Evolutionary conservation across 2,797 vertebrate genomes (phyloP).

Genomic region (Cyclopterus lumpus): DNA sequence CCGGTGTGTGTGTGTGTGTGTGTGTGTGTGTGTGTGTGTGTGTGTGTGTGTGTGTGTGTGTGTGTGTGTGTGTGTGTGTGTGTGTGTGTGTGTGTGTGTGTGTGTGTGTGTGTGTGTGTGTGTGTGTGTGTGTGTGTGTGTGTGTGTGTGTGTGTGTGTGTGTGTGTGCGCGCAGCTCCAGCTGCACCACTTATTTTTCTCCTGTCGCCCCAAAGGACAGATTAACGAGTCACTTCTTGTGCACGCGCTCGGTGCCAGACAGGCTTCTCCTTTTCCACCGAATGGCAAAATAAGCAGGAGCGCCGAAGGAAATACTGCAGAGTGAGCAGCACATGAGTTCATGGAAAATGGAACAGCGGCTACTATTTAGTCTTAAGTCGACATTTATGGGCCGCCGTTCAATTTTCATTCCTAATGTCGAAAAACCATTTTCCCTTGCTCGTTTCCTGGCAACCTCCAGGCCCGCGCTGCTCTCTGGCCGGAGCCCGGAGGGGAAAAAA

Average conservation of each 20-base stretch:
- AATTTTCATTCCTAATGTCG: constrained; percentile 83
- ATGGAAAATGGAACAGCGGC: constrained; percentile 86
- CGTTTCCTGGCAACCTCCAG: constrained; percentile 84
- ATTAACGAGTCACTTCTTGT: constrained; percentile 59
- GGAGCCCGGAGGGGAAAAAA: constrained; percentile 81
- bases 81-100: too few species aligned
- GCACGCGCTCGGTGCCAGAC: constrained; percentile 33
- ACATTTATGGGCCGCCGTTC: constrained; percentile 84
- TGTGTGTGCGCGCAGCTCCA: constrained; percentile 29
- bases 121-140: too few species aligned
- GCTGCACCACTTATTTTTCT: constrained; percentile 59
- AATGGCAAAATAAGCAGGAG: constrained; percentile 42
- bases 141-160: neutral
- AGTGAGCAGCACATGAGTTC: constrained; percentile 85
- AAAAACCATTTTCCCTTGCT: constrained; percentile 87
- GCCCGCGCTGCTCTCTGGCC: constrained; percentile 76
- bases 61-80: too few species aligned
- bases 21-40: neutral
- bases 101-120: neutral
- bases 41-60: neutral
- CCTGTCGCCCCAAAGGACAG: constrained; percentile 43
- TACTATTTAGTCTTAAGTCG: constrained; percentile 83
- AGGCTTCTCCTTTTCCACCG: constrained; percentile 62
- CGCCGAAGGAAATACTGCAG: constrained; percentile 46
- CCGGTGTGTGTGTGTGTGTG: too few species aligned